These are phyloP conservation scores for Patella caerulea DNA, from an alignment of 2,888 invertebrate genomes.

Conservation along the genomic window DNA sequence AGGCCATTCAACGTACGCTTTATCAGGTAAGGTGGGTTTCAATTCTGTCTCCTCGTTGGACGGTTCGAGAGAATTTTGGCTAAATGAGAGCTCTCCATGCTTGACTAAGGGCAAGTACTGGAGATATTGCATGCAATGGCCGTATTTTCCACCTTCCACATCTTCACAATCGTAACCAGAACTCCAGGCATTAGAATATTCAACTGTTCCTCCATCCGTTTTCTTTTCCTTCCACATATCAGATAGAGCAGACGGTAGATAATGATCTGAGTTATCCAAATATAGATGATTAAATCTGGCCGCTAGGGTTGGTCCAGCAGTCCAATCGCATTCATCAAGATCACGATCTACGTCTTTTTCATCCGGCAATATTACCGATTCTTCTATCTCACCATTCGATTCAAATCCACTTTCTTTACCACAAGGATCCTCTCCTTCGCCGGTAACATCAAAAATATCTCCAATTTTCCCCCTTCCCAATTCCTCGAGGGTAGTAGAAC, in stretches of 20 bases:
- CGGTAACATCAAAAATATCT: neutral
- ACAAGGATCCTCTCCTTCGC: neutral
- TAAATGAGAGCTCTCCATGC: neutral
- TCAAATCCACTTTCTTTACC: constrained; percentile 8
- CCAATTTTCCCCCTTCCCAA: neutral
- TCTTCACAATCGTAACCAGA: constrained; percentile 1
- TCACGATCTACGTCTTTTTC: neutral
- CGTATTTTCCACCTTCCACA: neutral
- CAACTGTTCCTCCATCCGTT: neutral
- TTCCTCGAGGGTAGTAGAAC: neutral
- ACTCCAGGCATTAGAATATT: neutral
- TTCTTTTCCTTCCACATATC: neutral
- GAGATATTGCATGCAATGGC: neutral
- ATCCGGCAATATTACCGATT: neutral
- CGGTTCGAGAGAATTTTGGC: neutral
- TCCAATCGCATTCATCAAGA: neutral
- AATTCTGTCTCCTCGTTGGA: neutral
- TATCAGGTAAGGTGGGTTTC: neutral
- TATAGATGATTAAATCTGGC: constrained; percentile 2
- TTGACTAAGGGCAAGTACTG: neutral
- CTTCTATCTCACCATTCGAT: neutral
- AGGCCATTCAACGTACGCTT: neutral
- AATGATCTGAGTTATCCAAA: neutral
- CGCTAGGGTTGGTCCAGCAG: neutral
- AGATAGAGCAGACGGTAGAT: neutral